Base-by-base conservation (phyloP, 1,140 invertebrate genomes). In the Drosophila arawakana region DNA sequence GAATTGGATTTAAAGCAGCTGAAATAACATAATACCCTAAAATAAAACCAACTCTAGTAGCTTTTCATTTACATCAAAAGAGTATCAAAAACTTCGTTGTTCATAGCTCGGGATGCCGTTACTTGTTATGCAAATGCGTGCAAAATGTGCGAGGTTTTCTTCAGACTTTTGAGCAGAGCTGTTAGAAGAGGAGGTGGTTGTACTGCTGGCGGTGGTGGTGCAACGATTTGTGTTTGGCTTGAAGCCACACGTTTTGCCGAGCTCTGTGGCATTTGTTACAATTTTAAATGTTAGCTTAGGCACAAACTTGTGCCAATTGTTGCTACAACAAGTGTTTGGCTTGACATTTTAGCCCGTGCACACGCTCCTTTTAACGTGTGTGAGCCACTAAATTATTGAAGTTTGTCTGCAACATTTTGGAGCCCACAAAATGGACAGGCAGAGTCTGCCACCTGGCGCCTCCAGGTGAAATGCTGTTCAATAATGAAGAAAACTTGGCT, bases 261-360 rank as follows among this genome's bases (percentile, higher is more conserved):
- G 78, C 80, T 75, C 85, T 84, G 75, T 89, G 84, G 85, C 84
- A 89, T 89, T 89, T 89, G 84, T 89, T 89, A 89, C 84, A 89
- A 89, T 89, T 89, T 89, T 89, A 89, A 89, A 89, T 89, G 84
- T 89, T 89, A 90, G 77, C 74, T 73, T 71, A 71, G 80, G 77
- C 83, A 80, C 25, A 89, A 84, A 74, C 80, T 78, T 80, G 80
- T 88, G 83, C 83, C 83, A 88, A 88, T 88, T 88, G 83, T 86
- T 89, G 83, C 73, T 78, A 83, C 80, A 88, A 88, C 84, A 88
- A 88, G 83, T 88, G 83, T 88, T 88, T 80, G 84, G 78, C 73
- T 83, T 88, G 83, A 88, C 83, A 88, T 88, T 88, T 88, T 70
- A 80, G 83, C 80, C 79, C 57, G 61, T 58, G 61, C 30, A 54